Evolutionary conservation across 2,797 vertebrate genomes (phyloP), one percentile per base, ranked within the genome.

Genomic region (Brachymystax lenok): DNA sequence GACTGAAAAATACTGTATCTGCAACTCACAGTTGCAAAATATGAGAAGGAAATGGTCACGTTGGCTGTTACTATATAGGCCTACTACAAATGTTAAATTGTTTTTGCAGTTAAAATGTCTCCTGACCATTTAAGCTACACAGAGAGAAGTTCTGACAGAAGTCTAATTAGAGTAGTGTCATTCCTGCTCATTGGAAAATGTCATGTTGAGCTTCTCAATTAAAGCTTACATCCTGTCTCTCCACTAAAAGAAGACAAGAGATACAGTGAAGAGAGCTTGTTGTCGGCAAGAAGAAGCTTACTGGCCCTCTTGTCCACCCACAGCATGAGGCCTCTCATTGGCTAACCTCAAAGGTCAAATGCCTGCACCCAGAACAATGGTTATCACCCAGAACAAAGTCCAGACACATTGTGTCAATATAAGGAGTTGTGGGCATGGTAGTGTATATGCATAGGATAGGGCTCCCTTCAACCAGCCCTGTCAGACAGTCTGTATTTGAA

Each of bases 301-400:
- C n/a, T 61, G 12, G 10, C 68, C n/a, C 54, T 59, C 71, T 73
- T 50, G 6, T 73, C 28, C 71, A 59, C 70, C 52, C 71, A 73
- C 52, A 21, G 16, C 51, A 33, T 0, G 24, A 70, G 8, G 27
- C 71, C 69, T 14, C 24, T 71, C 70, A 59, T 56, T 77, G 30
- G 21, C 35, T 33, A 33, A 17, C 54, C 8, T 80, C 24, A 77
- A 8, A 71, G 56, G 72, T 83, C 74, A 69, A 75, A 80, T 71
- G 59, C 66, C 24, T 63, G 19, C 40, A 59, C n/a, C 64, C 69
- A 56, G 75, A 40, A 35, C 51, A 51, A 61, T 40, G 72, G 71
- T 64, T 64, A n/a, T n/a, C n/a, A n/a, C n/a, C n/a, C n/a, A n/a
- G n/a, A n/a, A n/a, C n/a, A 69, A 66, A 67, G 70, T 72, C 71